phyloP scores from a whole-genome alignment of 2,888 invertebrate genomes.

The Alloplasta piceator region DNA sequence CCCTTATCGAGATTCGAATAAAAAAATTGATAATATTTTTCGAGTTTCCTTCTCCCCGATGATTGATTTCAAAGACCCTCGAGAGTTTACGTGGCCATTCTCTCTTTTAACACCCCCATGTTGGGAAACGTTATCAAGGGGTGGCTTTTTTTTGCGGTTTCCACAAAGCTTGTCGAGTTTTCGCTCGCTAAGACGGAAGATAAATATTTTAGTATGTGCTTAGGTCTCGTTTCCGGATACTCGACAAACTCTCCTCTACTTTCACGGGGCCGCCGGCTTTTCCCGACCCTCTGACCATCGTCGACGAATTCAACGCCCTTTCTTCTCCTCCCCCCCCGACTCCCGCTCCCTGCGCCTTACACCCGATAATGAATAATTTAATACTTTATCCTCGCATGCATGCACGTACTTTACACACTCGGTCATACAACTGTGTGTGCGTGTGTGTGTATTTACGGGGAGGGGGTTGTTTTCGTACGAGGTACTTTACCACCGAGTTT shows the following conservation, averaged over 20 bases:
- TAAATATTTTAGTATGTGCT: conserved; percentile 66
- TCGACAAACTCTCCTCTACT: conserved; percentile 42
- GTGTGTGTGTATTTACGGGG: conserved; percentile 4
- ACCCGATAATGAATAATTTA: conserved; percentile 62
- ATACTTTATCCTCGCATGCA: conserved; percentile 47
- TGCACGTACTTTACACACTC: conserved; percentile 17
- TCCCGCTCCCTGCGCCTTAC: conserved; percentile 9
- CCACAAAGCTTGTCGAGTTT: conserved; percentile 19
- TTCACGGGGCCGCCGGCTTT: not conserved
- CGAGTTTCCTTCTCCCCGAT: too few species aligned
- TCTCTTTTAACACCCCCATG: not conserved
- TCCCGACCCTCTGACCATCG: conserved; percentile 47
- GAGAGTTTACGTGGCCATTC: too few species aligned
- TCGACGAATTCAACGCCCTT: conserved; percentile 27
- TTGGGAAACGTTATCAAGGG: conserved; percentile 17
- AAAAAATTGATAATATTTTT: too few species aligned
- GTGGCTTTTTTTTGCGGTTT: conserved; percentile 36
- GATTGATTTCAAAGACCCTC: too few species aligned
- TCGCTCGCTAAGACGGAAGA: conserved; percentile 56
- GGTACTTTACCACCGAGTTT: conserved; percentile 47
- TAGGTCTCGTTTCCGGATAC: conserved; percentile 57
- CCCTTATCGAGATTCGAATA: too few species aligned
- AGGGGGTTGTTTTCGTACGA: conserved; percentile 22
- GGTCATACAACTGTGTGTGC: not conserved
- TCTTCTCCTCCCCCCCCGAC: not conserved